Base-by-base conservation (phyloP, 2,797 vertebrate species). In the Merluccius polli region DNA sequence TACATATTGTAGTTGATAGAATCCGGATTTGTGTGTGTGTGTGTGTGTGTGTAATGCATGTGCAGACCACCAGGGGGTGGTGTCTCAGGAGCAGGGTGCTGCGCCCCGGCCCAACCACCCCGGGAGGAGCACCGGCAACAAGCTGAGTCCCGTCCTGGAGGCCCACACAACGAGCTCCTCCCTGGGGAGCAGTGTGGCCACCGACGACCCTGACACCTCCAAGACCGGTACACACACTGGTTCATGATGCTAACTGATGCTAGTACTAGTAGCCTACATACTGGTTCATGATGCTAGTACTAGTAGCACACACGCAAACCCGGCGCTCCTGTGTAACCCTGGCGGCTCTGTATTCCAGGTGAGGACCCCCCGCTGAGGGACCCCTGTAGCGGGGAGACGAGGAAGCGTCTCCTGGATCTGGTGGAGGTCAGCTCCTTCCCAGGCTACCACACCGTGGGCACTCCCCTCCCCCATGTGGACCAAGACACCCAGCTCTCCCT, bases 111-210 rank as follows among this genome's bases (percentile, higher is more conserved):
- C 78, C 31, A 87, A 27, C 11, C 68, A 72, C 82, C 79, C 30
- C 36, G 83, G 76, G 83, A 13, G 82, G 74, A 81, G 71, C 79
- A 79, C 29, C 35, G 65, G 32, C 3, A 93, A 95, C 18, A 93
- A 94, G 29, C 89, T 96, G 76, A 96, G 96, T 85, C 95, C 95
- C 0, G 96, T 96, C 78, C 78, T 91, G 52, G 95, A 96, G 88
- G 91, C 92, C 59, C 89, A 76, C 8, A 89, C 82, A 0, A 77
- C 76, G 5, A 18, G 78, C 82, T 32, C 89, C 90, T 32, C 29
- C 24, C 59, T 65, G 59, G 13, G 13, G 16, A 18, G 3, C 41
- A 0, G n/a, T n/a, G n/a, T 18, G 21, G n/a, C 52, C 52, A 59
- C 52, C 6, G 52, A 59, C 1, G 52, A 10, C 52, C 7, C 52